Evolutionary conservation across 2,113 vertebrate species (phyloP), one percentile per base, ranked within the genome.

Genomic region (Salvelinus sp.): DNA sequence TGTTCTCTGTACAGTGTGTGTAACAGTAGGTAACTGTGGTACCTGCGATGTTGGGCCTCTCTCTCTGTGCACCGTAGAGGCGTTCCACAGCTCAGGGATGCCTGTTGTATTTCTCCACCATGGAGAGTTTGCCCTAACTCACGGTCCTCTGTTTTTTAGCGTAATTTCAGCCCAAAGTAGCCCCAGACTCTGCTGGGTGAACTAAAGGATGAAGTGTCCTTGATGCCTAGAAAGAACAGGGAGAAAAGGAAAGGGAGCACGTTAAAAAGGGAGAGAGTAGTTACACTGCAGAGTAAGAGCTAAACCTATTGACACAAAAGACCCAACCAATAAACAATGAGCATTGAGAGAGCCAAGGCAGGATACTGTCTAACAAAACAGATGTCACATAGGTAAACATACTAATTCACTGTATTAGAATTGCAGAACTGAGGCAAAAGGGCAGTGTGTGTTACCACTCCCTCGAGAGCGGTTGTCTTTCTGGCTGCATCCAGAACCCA

Each of bases 81-180:
- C 84, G 93, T 0, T 20, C 13, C 66, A 96, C 85, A 99, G 91
- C 4, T 93, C 91, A 0, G 97, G 97, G 60, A 98, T 90, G 12
- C 88, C 71, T 73, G 2, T 82, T 76, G 79, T 95, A 95, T 28
- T 92, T 96, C 69, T 96, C 94, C 50, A 98, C 97, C 0, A 97
- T 90, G 0, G 20, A 62, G 1, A 98, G 89, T 87, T 96, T 98
- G 4, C 30, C 85, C 2, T 93, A 98, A 92, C 44, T 98, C 96
- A 1, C 74, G 86, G 85, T 99, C 97, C 3, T 95, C 93, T 0
- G 89, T 86, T 0, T 82, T 84, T 0, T 1, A 0, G 90, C 94
- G 0, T 96, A 99, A 0, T 13, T 67, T 95, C 54, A 98, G 77
- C 1, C 88, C 91, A 0, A 0, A 0, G 14, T 94, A 94, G 1